A percentile compares a stretch with the other conserved stretches of the same genome.
These are phyloP conservation scores for Varecia variegata DNA, from an alignment of 2,797 vertebrate genomes.

Conservation along the genomic window DNA sequence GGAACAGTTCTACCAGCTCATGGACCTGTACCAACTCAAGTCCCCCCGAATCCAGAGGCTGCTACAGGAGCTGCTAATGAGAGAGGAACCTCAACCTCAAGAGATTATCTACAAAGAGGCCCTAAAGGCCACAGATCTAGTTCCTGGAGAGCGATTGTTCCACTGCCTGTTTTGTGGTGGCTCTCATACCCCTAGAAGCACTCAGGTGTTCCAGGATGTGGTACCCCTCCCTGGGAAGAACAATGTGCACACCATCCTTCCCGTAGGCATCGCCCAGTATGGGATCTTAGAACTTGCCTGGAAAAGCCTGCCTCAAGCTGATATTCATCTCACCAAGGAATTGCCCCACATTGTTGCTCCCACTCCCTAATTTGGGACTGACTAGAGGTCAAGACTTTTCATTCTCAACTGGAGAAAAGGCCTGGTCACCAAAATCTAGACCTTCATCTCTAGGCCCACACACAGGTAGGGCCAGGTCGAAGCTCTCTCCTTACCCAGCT, in stretches of 20 bases:
- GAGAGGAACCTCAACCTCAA: not conserved
- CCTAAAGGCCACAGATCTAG: not conserved
- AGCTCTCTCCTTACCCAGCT: not conserved
- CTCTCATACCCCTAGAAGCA: not conserved
- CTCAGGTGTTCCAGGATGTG: constrained; percentile 37
- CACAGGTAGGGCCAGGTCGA: not conserved
- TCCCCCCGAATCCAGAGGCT: constrained; percentile 66
- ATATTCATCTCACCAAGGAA: constrained; percentile 47
- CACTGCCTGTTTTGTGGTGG: constrained; percentile 51
- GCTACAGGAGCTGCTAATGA: constrained; percentile 61
- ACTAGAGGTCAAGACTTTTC: not conserved
- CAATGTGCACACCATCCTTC: constrained; percentile 25
- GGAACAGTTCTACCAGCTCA: constrained; percentile 61
- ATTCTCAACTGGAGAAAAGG: not conserved
- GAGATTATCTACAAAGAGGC: not conserved
- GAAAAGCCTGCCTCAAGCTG: constrained; percentile 60
- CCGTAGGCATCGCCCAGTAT: constrained; percentile 59
- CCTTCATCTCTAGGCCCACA: not conserved
- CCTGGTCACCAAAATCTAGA: not conserved
- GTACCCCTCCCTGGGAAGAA: constrained; percentile 64
- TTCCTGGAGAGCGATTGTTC: constrained; percentile 65
- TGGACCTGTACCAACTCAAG: constrained; percentile 71
- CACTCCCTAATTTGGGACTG: not conserved
- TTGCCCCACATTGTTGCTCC: not conserved
- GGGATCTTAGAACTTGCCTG: constrained; percentile 77